Conservation (phyloP, 1,140 invertebrate species). For the Drosophila nebulosa region DNA sequence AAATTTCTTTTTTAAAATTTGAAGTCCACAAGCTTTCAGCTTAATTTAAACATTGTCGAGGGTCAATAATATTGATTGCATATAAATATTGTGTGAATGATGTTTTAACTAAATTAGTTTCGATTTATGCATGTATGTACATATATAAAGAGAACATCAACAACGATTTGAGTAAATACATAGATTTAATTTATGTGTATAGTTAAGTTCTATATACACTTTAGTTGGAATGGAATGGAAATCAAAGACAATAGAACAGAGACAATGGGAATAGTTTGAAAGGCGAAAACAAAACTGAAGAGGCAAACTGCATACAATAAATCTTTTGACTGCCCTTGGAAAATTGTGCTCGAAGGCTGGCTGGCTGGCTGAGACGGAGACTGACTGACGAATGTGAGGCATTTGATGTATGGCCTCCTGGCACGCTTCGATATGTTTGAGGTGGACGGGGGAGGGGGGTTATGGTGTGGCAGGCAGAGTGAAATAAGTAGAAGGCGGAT, state of each 20-base stretch:
- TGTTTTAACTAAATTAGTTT: background rate
- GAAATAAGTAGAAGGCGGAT: background rate
- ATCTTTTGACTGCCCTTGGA: slow-evolving; percentile 17
- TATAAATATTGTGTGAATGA: background rate
- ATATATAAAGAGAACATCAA: background rate
- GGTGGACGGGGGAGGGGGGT: background rate
- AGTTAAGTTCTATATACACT: background rate
- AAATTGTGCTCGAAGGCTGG: background rate
- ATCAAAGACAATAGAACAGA: background rate
- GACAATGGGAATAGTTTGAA: slow-evolving; percentile 30
- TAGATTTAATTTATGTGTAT: background rate
- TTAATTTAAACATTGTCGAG: background rate
- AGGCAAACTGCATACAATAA: slow-evolving; percentile 34
- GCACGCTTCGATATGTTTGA: slow-evolving; percentile 53
- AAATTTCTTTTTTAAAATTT: too few relatives aligned
- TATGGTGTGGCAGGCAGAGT: background rate
- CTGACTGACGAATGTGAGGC: slow-evolving; percentile 49
- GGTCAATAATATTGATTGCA: background rate
- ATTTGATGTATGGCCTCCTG: slow-evolving; percentile 56
- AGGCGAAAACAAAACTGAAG: background rate
- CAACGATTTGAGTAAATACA: background rate
- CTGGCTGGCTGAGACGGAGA: background rate
- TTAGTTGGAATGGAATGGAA: background rate
- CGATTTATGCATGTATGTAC: background rate
- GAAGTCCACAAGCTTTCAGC: too few relatives aligned